Evolutionary conservation across 30 jellyfish, hydroid and myxozoan genomes (phyloP), one percentile per base, ranked within the genome.

Genomic region (Nemopilema nomurai): DNA sequence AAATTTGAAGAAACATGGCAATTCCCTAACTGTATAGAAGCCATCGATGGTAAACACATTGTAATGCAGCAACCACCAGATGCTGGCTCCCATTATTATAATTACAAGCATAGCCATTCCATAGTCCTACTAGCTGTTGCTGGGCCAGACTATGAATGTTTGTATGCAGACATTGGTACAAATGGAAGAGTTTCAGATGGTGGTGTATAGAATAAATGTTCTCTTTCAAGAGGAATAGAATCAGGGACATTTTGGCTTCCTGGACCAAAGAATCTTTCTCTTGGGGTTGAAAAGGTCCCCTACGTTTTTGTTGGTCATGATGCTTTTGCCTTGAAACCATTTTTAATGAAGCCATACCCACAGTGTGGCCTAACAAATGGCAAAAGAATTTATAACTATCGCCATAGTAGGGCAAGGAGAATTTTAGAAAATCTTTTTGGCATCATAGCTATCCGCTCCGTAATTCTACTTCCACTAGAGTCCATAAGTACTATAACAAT

Each of bases 291-390:
- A 53, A 70, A 68, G 63, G 82, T 87, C 21, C 92, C 88, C 26
- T 62, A 83, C 63, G 91, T 90, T 50, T 74, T 90, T 83, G 49
- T 76, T 67, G 82, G 91, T 17, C 96, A 90, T 65, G 97, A 81
- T 89, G 97, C 94, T 30, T 89, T 89, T 82, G 95, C 90, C 19
- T 80, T 89, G 51, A 73, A 67, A 28, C 62, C 49, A 32, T 51
- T 62, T 51, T 20, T 89, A 74, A 90, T 67, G 95, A 89, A 82
- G 83, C 94, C 95, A 19, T 89, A 18, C 75, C 90, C 91, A 49
- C 96, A 90, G 77, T 29, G 62, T 21, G 86, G 84, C n/a, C 32
- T 90, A 74, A 79, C 91, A 18, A 78, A 25, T 0, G 97, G 81
- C 28, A 84, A 75, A 74, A 85, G 90, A 21, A 62, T 79, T 22